Conservation (phyloP, 2,888 invertebrate genomes). For the Panopea generosa region DNA sequence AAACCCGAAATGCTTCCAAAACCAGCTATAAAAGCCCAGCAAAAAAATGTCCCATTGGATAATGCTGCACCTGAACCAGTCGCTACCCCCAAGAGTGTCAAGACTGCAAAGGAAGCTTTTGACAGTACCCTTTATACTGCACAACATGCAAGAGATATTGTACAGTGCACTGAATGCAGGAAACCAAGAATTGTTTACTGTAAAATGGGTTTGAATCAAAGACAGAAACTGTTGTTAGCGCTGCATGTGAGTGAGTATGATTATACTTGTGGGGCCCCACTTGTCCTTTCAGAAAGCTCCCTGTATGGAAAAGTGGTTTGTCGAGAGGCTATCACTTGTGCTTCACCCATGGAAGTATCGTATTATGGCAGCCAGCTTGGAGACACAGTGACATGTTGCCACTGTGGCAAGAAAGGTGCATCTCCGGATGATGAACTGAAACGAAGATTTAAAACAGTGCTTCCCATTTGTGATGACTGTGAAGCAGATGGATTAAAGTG, state of each 20-base stretch:
- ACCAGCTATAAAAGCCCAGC: conserved; percentile 7
- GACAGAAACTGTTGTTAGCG: conserved; percentile 12
- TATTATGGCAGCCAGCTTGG: not conserved
- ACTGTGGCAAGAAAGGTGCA: conserved; percentile 8
- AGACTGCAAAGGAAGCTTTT: not conserved
- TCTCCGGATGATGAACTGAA: not conserved
- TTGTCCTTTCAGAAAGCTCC: not conserved
- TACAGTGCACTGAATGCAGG: conserved; percentile 18
- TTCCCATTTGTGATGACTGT: conserved; percentile 12
- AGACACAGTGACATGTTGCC: conserved; percentile 3
- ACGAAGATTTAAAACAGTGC: conserved; percentile 20
- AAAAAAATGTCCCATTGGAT: not conserved
- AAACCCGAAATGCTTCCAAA: not conserved
- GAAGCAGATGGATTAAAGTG: not conserved
- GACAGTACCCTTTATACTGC: conserved; percentile 4
- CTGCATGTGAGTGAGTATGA: conserved; percentile 9
- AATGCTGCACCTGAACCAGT: not conserved
- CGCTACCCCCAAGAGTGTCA: not conserved
- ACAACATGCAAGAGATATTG: conserved; percentile 15
- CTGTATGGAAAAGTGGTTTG: not conserved
- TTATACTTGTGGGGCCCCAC: conserved; percentile 21
- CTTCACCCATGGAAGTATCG: not conserved
- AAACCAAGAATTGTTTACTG: conserved; percentile 22
- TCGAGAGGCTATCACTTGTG: not conserved
- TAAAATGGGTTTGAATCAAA: conserved; percentile 3